Percentiles rank a stretch among this genome's conserved stretches.
Evolutionary conservation across 2,888 invertebrate species (phyloP).

Genomic region (Volucella zonaria): DNA sequence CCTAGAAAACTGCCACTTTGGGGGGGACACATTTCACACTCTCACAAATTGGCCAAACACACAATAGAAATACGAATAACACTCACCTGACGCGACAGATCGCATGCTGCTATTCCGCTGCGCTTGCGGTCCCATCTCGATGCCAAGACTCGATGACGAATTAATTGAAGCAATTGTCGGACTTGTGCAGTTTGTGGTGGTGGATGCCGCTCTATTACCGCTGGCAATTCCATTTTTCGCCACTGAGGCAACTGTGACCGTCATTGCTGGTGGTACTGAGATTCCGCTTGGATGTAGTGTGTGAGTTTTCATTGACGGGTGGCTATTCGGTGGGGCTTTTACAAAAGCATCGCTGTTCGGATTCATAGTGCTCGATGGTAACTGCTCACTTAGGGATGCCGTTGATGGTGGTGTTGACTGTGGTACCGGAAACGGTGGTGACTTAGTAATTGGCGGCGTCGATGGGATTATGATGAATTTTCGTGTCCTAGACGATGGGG

Average conservation of each 20-base stretch:
- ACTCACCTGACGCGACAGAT: constrained; percentile 81
- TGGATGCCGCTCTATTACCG: constrained; percentile 49
- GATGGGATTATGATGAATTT: constrained; percentile 82
- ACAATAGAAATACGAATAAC: neutral
- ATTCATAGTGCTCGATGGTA: constrained; percentile 26
- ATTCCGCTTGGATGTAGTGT: constrained; percentile 60
- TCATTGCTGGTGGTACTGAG: constrained; percentile 13
- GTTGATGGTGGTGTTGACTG: constrained; percentile 69
- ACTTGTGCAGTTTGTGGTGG: constrained; percentile 64
- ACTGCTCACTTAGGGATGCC: constrained; percentile 60
- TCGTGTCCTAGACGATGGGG: constrained; percentile 79
- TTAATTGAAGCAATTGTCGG: constrained; percentile 77
- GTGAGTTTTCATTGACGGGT: constrained; percentile 26
- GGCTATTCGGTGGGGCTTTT: constrained; percentile 42
- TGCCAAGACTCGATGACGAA: constrained; percentile 75
- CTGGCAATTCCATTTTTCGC: constrained; percentile 45
- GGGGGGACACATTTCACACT: constrained; percentile 62
- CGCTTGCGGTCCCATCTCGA: constrained; percentile 77
- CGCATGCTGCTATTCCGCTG: constrained; percentile 81
- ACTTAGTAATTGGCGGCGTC: constrained; percentile 76
- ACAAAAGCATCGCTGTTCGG: constrained; percentile 19
- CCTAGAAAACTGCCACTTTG: constrained; percentile 46
- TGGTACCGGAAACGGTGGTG: constrained; percentile 75
- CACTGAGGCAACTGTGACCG: constrained; percentile 23
- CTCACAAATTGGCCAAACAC: neutral